Conservation (phyloP, 2,888 invertebrate species). For the Scaptomyza reducta region DNA sequence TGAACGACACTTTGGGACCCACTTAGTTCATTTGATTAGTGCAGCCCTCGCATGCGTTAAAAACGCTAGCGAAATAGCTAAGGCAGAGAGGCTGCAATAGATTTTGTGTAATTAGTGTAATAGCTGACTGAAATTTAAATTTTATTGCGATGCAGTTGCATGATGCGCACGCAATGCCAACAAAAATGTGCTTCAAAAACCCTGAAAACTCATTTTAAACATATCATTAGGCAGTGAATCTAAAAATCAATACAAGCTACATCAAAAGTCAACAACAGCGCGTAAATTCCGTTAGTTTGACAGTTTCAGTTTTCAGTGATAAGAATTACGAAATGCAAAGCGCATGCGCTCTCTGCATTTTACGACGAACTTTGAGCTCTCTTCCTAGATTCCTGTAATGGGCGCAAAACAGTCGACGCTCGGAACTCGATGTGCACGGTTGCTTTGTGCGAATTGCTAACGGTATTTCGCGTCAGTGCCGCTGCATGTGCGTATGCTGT, state of each 20-base stretch:
- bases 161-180: not conserved
- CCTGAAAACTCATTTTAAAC: conserved; percentile 2
- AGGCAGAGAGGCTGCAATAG: conserved; percentile 4
- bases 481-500: conserved; percentile 66
- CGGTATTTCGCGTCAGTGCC: conserved; percentile 52
- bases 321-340: conserved; percentile 46
- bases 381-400: conserved; percentile 40
- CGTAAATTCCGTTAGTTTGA: conserved; percentile 79
- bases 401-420: conserved; percentile 66
- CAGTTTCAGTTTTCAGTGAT: conserved; percentile 59
- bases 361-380: conserved; percentile 15
- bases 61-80: conserved; percentile 34
- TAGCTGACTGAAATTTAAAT: conserved; percentile 43
- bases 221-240: conserved; percentile 22
- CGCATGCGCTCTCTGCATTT: conserved; percentile 59
- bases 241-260: conserved; percentile 62
- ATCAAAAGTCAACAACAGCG: conserved; percentile 49
- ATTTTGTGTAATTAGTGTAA: conserved; percentile 20
- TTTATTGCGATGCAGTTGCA: not conserved
- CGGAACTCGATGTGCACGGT: conserved; percentile 70
- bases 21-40: conserved; percentile 4
- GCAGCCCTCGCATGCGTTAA: conserved; percentile 51
- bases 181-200: not conserved
- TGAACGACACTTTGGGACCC: not conserved
- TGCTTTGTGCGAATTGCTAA: conserved; percentile 47